Evolutionary conservation across 2,113 vertebrate genomes (phyloP).

Genomic region (Eleginops maclovinus): DNA sequence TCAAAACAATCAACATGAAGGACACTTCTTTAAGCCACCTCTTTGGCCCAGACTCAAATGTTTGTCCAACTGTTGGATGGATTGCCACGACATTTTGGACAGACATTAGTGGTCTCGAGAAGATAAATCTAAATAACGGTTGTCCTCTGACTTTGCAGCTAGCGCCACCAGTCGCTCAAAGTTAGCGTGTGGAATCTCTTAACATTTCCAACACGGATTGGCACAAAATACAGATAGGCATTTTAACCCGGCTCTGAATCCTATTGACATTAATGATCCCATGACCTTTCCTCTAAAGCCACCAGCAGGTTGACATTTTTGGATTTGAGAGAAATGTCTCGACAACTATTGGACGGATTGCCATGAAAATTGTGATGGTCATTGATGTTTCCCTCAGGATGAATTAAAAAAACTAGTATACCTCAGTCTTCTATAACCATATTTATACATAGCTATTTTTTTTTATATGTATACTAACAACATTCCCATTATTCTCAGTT

Average conservation of each 20-base stretch:
- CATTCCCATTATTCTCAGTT: neutral
- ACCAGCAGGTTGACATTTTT: conserved; percentile 8
- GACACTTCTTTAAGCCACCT: neutral
- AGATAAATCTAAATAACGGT: neutral
- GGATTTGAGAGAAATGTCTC: conserved; percentile 4
- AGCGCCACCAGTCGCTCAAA: neutral
- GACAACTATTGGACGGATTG: neutral
- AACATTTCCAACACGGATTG: neutral
- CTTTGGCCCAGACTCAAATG: neutral
- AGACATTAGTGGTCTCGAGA: neutral
- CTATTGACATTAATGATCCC: conserved; percentile 6
- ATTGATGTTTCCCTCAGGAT: neutral
- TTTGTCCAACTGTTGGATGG: neutral
- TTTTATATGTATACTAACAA: too few species aligned
- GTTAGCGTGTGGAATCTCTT: neutral
- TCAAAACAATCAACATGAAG: neutral
- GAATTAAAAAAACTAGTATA: neutral
- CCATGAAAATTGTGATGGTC: neutral
- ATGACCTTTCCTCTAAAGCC: conserved; percentile 6
- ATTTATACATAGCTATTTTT: too few species aligned
- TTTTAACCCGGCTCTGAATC: neutral
- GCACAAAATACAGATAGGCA: conserved; percentile 9
- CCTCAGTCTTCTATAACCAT: neutral
- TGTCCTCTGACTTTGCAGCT: neutral
- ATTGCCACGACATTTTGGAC: neutral